Evolutionary conservation across 2,113 vertebrate genomes (phyloP), one percentile per base, ranked within the genome.

Genomic region (Apistogramma diplotaenia): DNA sequence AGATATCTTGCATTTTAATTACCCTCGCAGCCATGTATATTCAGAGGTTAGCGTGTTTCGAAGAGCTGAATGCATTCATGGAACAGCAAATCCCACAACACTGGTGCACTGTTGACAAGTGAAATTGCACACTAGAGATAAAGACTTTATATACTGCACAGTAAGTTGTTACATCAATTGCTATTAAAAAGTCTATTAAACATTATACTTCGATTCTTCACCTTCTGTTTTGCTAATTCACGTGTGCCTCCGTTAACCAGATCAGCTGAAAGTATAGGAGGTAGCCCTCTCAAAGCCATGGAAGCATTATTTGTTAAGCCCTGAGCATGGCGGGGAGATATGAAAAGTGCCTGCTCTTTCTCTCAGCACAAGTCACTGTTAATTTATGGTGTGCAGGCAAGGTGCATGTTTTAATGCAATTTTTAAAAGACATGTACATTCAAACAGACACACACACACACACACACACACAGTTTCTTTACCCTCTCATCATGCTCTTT

Each of bases 161-260:
- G 15, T 16, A 49, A 49, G 46, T 70, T 70, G 65, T 13, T 70
- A 49, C 37, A 51, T n/a, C 43, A 70, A 3, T 70, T 29, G 25
- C 43, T 18, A 29, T 13, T 51, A 1, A 29, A 49, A 51, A 31
- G 8, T 13, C 6, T 29, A n/a, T 16, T 70, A 0, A 8, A 6
- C 19, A n/a, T 12, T 43, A 27, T 6, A 49, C 10, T 70, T 27
- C 49, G 23, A 29, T 51, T 27, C 25, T 70, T 73, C 23, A n/a
- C n/a, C n/a, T n/a, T n/a, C n/a, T 70, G 25, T 49, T 70, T 49
- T 70, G 62, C 65, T 70, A 51, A 70, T 70, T 70, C 65, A 70
- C 6, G 13, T 72, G 21, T 78, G 71, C 76, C 55, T 78, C 51
- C 25, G 54, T 85, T 86, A 85, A 58, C 8, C 62, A 85, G 27